Evolutionary conservation across 2,888 invertebrate species (phyloP), one percentile per base, ranked within the genome.

Genomic region (Odontothrips loti): DNA sequence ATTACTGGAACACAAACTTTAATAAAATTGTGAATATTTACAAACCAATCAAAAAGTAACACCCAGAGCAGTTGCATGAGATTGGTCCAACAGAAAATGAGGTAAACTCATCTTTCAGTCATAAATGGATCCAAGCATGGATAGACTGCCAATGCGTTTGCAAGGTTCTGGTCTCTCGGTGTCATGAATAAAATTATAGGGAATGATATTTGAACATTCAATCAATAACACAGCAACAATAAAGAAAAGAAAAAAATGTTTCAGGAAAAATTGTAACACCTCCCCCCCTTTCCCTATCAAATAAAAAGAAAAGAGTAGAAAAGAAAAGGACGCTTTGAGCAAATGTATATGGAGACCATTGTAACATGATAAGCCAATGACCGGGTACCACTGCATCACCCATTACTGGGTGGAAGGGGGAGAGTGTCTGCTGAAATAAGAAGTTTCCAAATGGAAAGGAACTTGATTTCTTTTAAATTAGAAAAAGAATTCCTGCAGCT

Each of bases 291-390:
- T 6, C 34, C n/a, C n/a, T 6, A 6, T 43, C 34, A 43, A 43
- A 43, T 4, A 43, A 58, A 58, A 58, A 58, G 11, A 58, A 20
- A 58, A 58, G n/a, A n/a, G n/a, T 43, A 43, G 34, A 43, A 2
- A 43, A n/a, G n/a, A n/a, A n/a, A n/a, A n/a, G n/a, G n/a, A n/a
- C n/a, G 68, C 68, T 75, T 75, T 75, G 68, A 75, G 68, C 68
- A 75, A 75, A 75, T 75, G 12, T 58, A 15, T 58, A 58, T 58
- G 17, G 20, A 15, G 58, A 58, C 34, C 34, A 43, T 43, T 43
- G 34, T 43, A 43, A 43, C 34, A 43, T 43, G 34, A 43, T 43
- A 43, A 43, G 34, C 6, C 34, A 43, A 6, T 43, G 2, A 43
- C 34, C 34, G 2, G 34, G 34, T 43, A 43, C 34, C 2, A 43